Percentiles rank a stretch among this genome's conserved stretches.
Conservation (phyloP, 1,140 invertebrate genomes). For the Diplogasteroides magnus region DNA sequence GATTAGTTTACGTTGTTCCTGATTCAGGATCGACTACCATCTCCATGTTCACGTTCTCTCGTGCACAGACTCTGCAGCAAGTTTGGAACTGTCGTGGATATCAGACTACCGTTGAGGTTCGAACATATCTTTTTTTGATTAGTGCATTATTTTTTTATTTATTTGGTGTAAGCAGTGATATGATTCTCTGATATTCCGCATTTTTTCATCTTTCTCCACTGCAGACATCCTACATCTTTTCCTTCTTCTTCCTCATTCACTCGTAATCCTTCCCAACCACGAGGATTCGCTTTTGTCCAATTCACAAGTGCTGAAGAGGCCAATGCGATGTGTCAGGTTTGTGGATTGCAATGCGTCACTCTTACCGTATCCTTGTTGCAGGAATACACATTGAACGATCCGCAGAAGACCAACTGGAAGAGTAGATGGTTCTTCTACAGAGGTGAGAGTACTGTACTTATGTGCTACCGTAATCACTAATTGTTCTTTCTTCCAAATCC, state of each 20-base stretch:
- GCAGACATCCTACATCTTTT: not conserved
- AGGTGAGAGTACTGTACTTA: no score
- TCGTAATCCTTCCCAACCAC: not conserved
- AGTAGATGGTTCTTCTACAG: not conserved
- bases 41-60: not conserved
- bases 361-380: not conserved
- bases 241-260: not conserved
- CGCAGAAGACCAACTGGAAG: not conserved
- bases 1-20: not conserved
- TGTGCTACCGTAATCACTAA: no score
- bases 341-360: not conserved
- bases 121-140: no score
- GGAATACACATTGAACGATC: not conserved
- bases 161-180: no score
- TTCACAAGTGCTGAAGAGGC: not conserved
- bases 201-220: no score
- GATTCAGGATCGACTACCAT: not conserved
- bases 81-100: not conserved
- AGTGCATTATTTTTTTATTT: no score
- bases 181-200: no score
- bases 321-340: not conserved
- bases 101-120: not conserved
- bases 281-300: not conserved
- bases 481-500: no score
- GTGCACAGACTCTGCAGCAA: not conserved